These are phyloP conservation scores for Myripristis jacobus DNA, from an alignment of 2,797 vertebrate genomes.

Conservation along the genomic window DNA sequence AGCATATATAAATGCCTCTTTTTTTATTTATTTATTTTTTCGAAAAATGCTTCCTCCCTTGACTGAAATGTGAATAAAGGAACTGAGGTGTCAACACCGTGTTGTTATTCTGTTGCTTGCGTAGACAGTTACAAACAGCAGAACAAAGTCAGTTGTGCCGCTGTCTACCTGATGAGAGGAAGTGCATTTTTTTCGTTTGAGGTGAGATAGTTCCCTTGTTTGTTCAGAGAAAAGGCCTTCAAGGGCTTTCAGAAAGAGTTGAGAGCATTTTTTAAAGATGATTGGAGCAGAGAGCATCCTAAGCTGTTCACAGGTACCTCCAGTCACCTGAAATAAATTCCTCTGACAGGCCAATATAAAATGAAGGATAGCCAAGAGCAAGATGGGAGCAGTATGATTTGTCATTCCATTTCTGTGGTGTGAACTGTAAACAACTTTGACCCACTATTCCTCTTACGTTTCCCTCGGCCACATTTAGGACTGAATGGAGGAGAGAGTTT, in stretches of 20 bases:
- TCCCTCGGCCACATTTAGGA: not conserved
- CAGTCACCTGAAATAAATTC: slow-evolving; percentile 35
- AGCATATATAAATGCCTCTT: not conserved
- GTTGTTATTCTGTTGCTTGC: not conserved
- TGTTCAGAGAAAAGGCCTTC: slow-evolving; percentile 10
- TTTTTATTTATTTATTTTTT: too few relatives aligned
- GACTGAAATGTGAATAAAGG: slow-evolving; percentile 5
- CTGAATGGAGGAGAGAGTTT: slow-evolving; percentile 22
- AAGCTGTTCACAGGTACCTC: slow-evolving; percentile 24
- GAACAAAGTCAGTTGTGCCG: slow-evolving; percentile 1
- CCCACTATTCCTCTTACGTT: slow-evolving; percentile 9
- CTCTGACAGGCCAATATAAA: slow-evolving; percentile 32
- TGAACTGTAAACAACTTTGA: slow-evolving; percentile 49
- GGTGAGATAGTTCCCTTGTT: slow-evolving; percentile 14
- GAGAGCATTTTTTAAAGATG: slow-evolving; percentile 12
- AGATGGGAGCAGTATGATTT: slow-evolving; percentile 13
- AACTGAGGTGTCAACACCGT: slow-evolving; percentile 1
- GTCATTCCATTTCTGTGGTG: slow-evolving; percentile 46
- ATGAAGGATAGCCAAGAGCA: slow-evolving; percentile 16
- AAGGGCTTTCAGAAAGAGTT: not conserved
- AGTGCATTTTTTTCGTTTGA: slow-evolving; percentile 26
- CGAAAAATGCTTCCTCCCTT: not conserved
- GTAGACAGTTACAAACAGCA: not conserved
- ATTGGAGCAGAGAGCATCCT: slow-evolving; percentile 17
- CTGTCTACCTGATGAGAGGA: slow-evolving; percentile 15